Evolutionary conservation across 2,113 vertebrate species (phyloP).

Genomic region (Ictalurus punctatus): DNA sequence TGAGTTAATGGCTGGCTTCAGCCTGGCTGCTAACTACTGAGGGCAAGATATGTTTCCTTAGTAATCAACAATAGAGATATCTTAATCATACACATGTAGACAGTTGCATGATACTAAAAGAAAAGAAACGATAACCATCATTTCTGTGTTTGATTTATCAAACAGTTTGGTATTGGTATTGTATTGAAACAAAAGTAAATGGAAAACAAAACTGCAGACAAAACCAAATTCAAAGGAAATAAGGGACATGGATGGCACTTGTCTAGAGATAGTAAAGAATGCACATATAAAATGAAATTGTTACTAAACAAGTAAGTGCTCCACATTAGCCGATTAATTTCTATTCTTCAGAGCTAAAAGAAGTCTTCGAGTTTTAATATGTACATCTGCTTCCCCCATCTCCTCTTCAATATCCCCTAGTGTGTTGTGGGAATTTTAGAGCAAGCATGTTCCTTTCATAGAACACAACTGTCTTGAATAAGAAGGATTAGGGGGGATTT

Average conservation of each 20-base stretch:
- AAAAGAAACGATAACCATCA: not conserved
- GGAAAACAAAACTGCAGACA: not conserved
- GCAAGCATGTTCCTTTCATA: slow-evolving; percentile 58
- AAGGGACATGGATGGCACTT: not conserved
- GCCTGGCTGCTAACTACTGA: slow-evolving; percentile 8
- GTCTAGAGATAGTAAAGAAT: slow-evolving; percentile 61
- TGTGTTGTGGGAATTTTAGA: slow-evolving; percentile 71
- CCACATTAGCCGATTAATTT: slow-evolving; percentile 65
- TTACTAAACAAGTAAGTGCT: slow-evolving; percentile 64
- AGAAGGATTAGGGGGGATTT: slow-evolving; percentile 67
- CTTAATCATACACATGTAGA: not conserved
- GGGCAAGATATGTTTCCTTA: not conserved
- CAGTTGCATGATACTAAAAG: not conserved
- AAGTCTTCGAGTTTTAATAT: slow-evolving; percentile 61
- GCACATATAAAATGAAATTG: slow-evolving; percentile 59
- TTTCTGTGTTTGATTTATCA: not conserved
- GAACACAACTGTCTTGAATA: slow-evolving; percentile 63
- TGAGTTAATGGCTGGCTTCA: slow-evolving; percentile 39
- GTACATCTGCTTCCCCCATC: slow-evolving; percentile 61
- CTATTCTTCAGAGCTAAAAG: slow-evolving; percentile 68
- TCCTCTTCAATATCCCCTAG: slow-evolving; percentile 45
- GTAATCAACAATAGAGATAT: not conserved
- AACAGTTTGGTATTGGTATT: not conserved
- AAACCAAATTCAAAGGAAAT: not conserved
- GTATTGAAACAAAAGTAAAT: not conserved